Evolutionary conservation across 2,797 vertebrate genomes (phyloP), one percentile per base, ranked within the genome.

Genomic region (Decapterus maruadsi): DNA sequence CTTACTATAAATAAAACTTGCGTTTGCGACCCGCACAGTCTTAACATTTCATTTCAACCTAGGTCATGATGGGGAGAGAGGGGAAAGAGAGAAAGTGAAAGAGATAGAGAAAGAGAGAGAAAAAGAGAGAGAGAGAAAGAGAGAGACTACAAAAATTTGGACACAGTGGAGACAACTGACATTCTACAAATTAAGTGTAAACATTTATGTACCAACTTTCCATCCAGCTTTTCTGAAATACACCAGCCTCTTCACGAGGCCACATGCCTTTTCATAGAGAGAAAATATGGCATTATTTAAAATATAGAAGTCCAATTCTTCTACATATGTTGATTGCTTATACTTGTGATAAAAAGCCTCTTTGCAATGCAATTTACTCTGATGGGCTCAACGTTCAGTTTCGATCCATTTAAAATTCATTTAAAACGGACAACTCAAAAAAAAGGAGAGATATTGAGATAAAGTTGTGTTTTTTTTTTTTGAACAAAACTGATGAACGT

Each of bases 1-100:
- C 85, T 92, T 94, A 93, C 97, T 98, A 99, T 99, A 99, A 99
- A 99, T 96, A 95, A 96, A 96, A 95, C 87, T 85, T 94, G 96
- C 93, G 91, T 95, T 96, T 96, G 96, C 95, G 94, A 96, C 96
- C 96, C 93, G 96, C 96, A 96, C 96, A 96, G 94, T 94, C 94
- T 93, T 94, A 90, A 92, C 86, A 92, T 93, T 91, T 94, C 83
- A 89, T 91, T 90, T 89, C 82, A 94, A 94, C 86, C 92, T 94
- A 94, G 66, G 51, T 85, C 65, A 77, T 82, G 86, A 84, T 34
- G 58, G 75, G 83, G 63, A 53, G 38, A 53, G 17, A 6, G 13
- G 26, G 26, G 26, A 26, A 26, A 16, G 42, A 43, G 13, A 43
- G 4, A 43, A 5, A 43, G 40, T 0, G 40, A 45, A 4, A 45